A percentile compares a stretch with the other conserved stretches of the same genome.
Conservation (phyloP, 2,888 invertebrate species). For the Tortricodes alternella region DNA sequence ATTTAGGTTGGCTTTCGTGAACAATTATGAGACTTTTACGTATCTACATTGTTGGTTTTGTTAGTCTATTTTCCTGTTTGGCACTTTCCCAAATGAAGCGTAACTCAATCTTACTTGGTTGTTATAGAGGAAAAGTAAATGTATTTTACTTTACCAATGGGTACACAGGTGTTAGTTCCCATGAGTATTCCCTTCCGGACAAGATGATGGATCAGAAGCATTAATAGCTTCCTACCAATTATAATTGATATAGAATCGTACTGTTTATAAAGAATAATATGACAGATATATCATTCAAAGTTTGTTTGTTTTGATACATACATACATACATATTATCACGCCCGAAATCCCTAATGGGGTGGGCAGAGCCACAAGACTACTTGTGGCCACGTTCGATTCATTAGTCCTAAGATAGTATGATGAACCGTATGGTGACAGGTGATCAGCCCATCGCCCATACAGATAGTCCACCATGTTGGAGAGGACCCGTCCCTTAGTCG, state of each 20-base stretch:
- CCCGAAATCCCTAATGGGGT: too few relatives aligned
- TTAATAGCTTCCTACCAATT: slow-evolving; percentile 18
- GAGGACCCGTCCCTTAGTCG: too few relatives aligned
- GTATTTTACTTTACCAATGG: slow-evolving; percentile 22
- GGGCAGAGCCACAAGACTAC: too few relatives aligned
- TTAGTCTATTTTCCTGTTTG: slow-evolving; percentile 5
- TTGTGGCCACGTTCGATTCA: too few relatives aligned
- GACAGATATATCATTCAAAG: too few relatives aligned
- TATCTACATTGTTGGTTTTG: slow-evolving; percentile 6
- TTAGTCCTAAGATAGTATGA: too few relatives aligned
- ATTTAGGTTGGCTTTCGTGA: neutral
- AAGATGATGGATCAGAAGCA: slow-evolving; percentile 26
- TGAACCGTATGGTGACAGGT: too few relatives aligned
- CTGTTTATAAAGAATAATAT: too few relatives aligned
- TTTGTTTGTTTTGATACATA: neutral
- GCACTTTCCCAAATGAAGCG: slow-evolving; percentile 28
- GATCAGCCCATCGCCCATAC: too few relatives aligned
- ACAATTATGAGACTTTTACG: neutral
- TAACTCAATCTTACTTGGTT: slow-evolving; percentile 23
- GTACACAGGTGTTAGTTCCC: slow-evolving; percentile 27
- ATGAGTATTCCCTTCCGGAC: slow-evolving; percentile 24
- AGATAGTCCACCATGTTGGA: too few relatives aligned
- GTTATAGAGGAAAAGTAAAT: slow-evolving; percentile 22
- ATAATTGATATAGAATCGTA: slow-evolving; percentile 9
- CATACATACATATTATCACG: too few relatives aligned